Conservation (phyloP, 2,888 invertebrate species). For the Watsonalla binaria region DNA sequence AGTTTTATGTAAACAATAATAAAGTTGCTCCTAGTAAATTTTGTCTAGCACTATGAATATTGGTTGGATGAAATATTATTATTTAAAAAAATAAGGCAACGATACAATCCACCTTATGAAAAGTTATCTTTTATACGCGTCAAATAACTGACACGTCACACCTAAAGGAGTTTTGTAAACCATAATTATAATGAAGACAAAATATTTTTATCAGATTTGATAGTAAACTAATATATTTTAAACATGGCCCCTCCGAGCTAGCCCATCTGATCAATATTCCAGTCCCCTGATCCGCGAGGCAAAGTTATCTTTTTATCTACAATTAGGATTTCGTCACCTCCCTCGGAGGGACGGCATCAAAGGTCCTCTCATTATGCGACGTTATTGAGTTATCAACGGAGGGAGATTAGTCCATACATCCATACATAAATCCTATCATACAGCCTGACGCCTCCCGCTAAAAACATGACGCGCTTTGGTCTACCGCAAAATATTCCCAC, state of each 20-base stretch:
- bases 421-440: constrained; percentile 78
- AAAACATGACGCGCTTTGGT: constrained; percentile 74
- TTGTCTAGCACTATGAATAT: no score
- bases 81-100: no score
- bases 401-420: constrained; percentile 78
- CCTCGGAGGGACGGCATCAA: constrained; percentile 53
- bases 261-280: constrained; percentile 38
- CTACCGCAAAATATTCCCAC: constrained; percentile 56
- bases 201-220: constrained; percentile 8
- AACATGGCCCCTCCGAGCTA: constrained; percentile 20
- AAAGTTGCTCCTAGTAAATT: no score
- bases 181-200: no score
- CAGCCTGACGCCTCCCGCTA: constrained; percentile 77
- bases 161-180: no score
- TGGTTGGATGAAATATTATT: no score
- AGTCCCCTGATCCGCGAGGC: constrained; percentile 36
- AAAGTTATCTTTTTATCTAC: constrained; percentile 78
- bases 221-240: constrained; percentile 8
- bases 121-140: no score
- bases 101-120: no score
- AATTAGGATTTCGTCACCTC: constrained; percentile 77
- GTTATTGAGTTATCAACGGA: constrained; percentile 77
- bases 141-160: no score
- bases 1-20: no score
- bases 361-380: constrained; percentile 73